Evolutionary conservation across 2,888 invertebrate genomes (phyloP), one percentile per base, ranked within the genome.

Genomic region (Catocala fraxini): DNA sequence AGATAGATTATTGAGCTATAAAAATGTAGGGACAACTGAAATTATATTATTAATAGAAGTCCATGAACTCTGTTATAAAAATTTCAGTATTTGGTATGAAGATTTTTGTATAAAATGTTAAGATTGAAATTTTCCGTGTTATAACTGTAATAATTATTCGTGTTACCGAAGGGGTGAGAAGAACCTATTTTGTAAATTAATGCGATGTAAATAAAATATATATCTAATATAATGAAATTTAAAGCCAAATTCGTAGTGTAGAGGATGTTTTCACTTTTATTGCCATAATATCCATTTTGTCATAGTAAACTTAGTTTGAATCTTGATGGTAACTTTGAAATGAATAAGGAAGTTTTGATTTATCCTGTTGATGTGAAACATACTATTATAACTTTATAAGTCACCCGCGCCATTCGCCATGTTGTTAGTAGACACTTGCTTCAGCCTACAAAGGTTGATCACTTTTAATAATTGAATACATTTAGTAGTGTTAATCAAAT

Each of bases 171-270:
- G 59, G 25, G 63, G 63, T 68, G 58, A 67, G 64, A 73, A 63
- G 71, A 60, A 73, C 61, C 46, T 71, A 73, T 75, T 80, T 80
- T 80, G 71, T 75, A 80, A 73, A 71, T 46, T 61, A 69, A 65
- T 60, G 51, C 55, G 34, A 7, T 80, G 81, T 79, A 79, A 69
- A 77, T 79, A 78, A 56, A 60, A 15, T 0, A 2, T 55, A 67
- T 45, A 43, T 11, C 54, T 54, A 63, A 60, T 35, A 15, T 55
- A 59, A 64, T 55, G 45, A 51, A 57, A 61, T 59, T 55, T 58
- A 63, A 73, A 74, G 76, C 74, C 71, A 74, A 73, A 74, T 70
- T 51, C 48, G 51, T 76, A 73, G 67, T 7, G 51, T 68, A 71
- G 69, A 67, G 51, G 3, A 68, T 63, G 63, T 63, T 59, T 55